phyloP scores from a whole-genome alignment of 2,888 invertebrate species.

The Silvanus unidentatus region DNA sequence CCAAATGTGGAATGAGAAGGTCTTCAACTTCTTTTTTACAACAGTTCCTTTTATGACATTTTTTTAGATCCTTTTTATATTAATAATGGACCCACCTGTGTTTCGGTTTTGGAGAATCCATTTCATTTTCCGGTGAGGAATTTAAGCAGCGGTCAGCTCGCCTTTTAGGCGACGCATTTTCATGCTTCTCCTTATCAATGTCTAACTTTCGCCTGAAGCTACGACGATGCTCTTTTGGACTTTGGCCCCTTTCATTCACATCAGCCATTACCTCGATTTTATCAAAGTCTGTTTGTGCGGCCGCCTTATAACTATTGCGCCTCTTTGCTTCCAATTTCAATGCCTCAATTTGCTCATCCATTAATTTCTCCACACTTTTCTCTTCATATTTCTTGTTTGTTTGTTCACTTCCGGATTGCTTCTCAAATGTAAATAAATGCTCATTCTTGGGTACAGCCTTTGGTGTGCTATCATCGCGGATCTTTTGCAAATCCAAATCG shows the following conservation, averaged over 20 bases:
- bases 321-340: slow-evolving; percentile 38
- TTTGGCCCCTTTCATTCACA: slow-evolving; percentile 12
- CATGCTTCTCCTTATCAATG: slow-evolving; percentile 31
- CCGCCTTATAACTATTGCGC: slow-evolving; percentile 42
- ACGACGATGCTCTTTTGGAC: slow-evolving; percentile 29
- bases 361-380: slow-evolving; percentile 37
- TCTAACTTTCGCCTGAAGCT: slow-evolving; percentile 32
- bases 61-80: no score
- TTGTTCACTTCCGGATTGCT: slow-evolving; percentile 11
- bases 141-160: slow-evolving; percentile 31
- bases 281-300: slow-evolving; percentile 39
- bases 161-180: slow-evolving; percentile 35
- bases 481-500: slow-evolving; percentile 25
- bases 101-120: slow-evolving; percentile 41
- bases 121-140: slow-evolving; percentile 37
- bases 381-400: slow-evolving; percentile 12
- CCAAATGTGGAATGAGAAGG: no score
- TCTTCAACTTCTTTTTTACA: no score
- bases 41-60: no score
- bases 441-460: slow-evolving; percentile 17
- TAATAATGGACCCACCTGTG: slow-evolving; percentile 28
- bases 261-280: slow-evolving; percentile 32
- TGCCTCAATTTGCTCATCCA: slow-evolving; percentile 41
- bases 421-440: slow-evolving; percentile 13
- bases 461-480: slow-evolving; percentile 21